Evolutionary conservation across 2,888 invertebrate species (phyloP).

Genomic region (Phyto melanocephala): DNA sequence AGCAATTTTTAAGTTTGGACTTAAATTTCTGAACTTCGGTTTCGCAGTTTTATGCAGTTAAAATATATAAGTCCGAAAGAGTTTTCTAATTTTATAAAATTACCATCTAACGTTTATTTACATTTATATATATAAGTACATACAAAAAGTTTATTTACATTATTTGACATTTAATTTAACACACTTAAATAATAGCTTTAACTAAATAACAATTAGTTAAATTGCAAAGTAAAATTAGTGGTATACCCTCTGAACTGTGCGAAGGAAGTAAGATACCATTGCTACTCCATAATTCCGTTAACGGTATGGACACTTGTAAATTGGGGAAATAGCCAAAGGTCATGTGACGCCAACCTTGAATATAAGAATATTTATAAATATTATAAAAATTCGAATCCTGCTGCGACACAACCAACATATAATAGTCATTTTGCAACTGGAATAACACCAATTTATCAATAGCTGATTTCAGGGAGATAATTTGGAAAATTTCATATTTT

Average conservation of each 20-base stretch:
- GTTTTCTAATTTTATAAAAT: no score
- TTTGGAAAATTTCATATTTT: slow-evolving; percentile 70
- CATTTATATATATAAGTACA: no score
- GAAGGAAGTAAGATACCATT: background rate
- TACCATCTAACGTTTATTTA: no score
- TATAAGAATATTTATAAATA: slow-evolving; percentile 70
- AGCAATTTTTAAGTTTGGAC: no score
- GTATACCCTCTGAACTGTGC: slow-evolving; percentile 21
- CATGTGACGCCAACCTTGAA: slow-evolving; percentile 73
- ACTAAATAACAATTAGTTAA: slow-evolving; percentile 48
- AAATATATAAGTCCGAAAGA: no score
- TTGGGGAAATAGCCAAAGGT: slow-evolving; percentile 72
- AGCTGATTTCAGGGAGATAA: slow-evolving; percentile 69
- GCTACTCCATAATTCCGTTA: slow-evolving; percentile 51
- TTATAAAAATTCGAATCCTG: slow-evolving; percentile 70
- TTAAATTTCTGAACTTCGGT: no score
- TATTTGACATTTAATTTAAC: background rate
- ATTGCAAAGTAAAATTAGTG: slow-evolving; percentile 51
- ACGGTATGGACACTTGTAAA: slow-evolving; percentile 70
- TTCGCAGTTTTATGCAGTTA: no score
- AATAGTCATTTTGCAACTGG: slow-evolving; percentile 66
- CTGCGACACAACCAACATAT: slow-evolving; percentile 70
- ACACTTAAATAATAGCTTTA: slow-evolving; percentile 46
- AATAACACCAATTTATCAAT: slow-evolving; percentile 72
- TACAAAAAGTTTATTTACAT: background rate